Evolutionary conservation across 2,888 invertebrate species (phyloP).

Genomic region (Onthophagus sagittarius): DNA sequence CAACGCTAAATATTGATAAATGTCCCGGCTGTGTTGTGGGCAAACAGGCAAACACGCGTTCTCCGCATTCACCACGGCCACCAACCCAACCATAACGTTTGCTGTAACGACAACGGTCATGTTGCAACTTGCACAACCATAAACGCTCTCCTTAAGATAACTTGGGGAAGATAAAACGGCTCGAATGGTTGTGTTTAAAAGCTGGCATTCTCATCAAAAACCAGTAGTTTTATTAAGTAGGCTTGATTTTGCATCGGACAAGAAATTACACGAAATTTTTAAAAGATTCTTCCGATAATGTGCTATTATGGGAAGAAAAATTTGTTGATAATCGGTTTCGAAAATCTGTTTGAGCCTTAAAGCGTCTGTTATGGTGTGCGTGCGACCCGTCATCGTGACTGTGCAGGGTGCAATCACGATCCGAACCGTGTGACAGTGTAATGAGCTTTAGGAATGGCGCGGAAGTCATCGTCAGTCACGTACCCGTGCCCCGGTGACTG

Average conservation of each 20-base stretch:
- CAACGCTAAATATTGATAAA: conserved; percentile 26
- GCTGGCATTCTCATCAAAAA: neutral
- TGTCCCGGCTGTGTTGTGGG: conserved; percentile 18
- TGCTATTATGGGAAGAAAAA: too few species aligned
- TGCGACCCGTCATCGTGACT: neutral
- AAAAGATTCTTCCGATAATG: neutral
- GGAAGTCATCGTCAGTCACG: conserved; percentile 29
- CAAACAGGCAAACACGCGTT: conserved; percentile 6
- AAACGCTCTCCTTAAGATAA: neutral
- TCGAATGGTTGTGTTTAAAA: neutral
- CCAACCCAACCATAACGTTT: neutral
- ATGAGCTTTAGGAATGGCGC: neutral
- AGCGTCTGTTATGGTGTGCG: neutral
- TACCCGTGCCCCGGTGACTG: conserved; percentile 32
- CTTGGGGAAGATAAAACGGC: neutral
- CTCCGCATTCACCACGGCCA: neutral
- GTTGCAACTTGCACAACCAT: neutral
- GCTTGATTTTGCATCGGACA: neutral
- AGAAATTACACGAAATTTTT: neutral
- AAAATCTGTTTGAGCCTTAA: neutral
- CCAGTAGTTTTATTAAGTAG: neutral
- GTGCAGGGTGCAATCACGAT: neutral
- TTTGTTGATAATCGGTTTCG: neutral
- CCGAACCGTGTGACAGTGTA: neutral
- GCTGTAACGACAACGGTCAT: neutral